Percentiles rank a stretch among this genome's conserved stretches.
phyloP scores from a whole-genome alignment of 2,113 vertebrate species.

The Rhizomys pruinosus region DNA sequence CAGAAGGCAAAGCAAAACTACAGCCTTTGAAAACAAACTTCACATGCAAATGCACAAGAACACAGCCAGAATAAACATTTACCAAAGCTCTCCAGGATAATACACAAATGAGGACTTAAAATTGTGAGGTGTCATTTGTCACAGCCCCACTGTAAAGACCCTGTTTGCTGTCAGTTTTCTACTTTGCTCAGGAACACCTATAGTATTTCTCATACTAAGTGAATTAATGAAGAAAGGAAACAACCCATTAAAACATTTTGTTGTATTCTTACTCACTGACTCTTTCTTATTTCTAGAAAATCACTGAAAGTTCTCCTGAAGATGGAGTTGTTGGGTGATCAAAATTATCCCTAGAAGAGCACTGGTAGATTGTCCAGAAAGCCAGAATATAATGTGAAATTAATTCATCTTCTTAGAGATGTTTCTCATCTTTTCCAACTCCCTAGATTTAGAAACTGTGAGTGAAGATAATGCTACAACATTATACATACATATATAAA shows the following conservation, averaged over 20 bases:
- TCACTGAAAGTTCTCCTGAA: slow-evolving; percentile 33
- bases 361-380: slow-evolving; percentile 39
- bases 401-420: slow-evolving; percentile 20
- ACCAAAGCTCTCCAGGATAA: background rate
- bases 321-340: background rate
- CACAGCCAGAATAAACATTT: slow-evolving; percentile 11
- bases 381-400: background rate
- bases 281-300: background rate
- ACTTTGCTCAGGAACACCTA: background rate
- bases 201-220: background rate
- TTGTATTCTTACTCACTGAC: background rate
- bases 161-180: background rate
- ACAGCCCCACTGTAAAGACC: background rate
- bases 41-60: slow-evolving; percentile 4
- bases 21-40: background rate
- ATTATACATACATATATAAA: background rate
- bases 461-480: background rate
- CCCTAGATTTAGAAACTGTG: background rate
- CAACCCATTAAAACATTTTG: background rate
- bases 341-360: slow-evolving; percentile 29
- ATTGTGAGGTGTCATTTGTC: background rate
- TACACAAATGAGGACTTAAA: background rate
- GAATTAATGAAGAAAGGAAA: slow-evolving; percentile 13
- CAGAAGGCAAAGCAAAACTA: background rate
- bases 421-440: slow-evolving; percentile 19